phyloP scores from a whole-genome alignment of 2,888 invertebrate species.

The Embidobia sp. region DNA sequence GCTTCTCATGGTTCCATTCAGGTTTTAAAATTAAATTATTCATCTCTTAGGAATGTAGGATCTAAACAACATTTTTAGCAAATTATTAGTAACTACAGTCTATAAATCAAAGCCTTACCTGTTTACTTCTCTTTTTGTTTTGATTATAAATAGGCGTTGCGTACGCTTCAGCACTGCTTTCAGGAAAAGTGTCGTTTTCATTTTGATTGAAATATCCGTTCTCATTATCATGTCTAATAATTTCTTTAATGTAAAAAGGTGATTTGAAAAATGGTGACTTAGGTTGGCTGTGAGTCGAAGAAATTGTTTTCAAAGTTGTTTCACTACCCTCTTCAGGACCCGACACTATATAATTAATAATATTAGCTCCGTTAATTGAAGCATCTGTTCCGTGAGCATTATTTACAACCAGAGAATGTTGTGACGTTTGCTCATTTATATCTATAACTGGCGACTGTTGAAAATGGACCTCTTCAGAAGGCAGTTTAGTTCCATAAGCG shows the following conservation, averaged over 20 bases:
- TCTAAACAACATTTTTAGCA: no score
- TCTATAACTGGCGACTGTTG: constrained; percentile 88
- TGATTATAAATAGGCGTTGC: constrained; percentile 36
- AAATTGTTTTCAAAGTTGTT: constrained; percentile 16
- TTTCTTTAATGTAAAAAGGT: constrained; percentile 38
- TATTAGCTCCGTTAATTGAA: constrained; percentile 37
- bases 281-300: constrained; percentile 3
- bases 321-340: constrained; percentile 33
- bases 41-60: no score
- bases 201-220: constrained; percentile 13
- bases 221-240: constrained; percentile 42
- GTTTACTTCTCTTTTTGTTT: constrained; percentile 30
- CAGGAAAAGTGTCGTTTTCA: constrained; percentile 40
- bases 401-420: constrained; percentile 7
- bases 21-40: no score
- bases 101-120: constrained; percentile 27
- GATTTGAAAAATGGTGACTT: constrained; percentile 37
- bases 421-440: constrained; percentile 76
- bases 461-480: constrained; percentile 87
- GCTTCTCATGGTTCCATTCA: no score
- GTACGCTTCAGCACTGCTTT: constrained; percentile 39
- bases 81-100: no score
- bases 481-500: constrained; percentile 87
- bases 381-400: constrained; percentile 33
- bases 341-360: constrained; percentile 68